Evolutionary conservation across 2,113 vertebrate species (phyloP).

Genomic region (Malurus elegans): DNA sequence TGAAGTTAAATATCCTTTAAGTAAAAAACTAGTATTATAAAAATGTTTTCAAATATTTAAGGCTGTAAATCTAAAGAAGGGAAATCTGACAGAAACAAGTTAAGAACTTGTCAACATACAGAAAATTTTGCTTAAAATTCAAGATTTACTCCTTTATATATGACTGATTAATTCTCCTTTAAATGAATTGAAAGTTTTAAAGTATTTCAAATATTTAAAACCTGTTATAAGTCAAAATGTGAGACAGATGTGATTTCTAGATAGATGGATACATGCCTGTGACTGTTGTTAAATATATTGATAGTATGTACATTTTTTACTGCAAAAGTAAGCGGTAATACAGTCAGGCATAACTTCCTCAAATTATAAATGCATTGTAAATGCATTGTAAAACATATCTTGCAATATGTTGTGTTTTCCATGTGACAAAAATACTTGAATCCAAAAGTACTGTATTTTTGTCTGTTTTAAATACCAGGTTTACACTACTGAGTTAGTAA

Average conservation of each 20-base stretch:
- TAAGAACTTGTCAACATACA: not conserved
- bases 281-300: not conserved
- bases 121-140: not conserved
- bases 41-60: not conserved
- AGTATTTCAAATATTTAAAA: not conserved
- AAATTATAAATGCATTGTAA: not conserved
- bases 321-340: not conserved
- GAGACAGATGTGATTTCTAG: not conserved
- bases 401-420: not conserved
- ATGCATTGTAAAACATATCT: not conserved
- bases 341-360: not conserved
- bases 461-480: not conserved
- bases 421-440: not conserved
- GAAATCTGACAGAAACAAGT: not conserved
- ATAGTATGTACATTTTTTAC: not conserved
- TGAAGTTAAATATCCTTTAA: not conserved
- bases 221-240: not conserved
- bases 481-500: not conserved
- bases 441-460: not conserved
- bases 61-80: not conserved
- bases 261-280: not conserved
- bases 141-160: not conserved
- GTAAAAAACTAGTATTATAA: not conserved
- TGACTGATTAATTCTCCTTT: not conserved
- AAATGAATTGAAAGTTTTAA: not conserved